Conservation (phyloP, 2,113 vertebrate species). For the Tachycineta bicolor region DNA sequence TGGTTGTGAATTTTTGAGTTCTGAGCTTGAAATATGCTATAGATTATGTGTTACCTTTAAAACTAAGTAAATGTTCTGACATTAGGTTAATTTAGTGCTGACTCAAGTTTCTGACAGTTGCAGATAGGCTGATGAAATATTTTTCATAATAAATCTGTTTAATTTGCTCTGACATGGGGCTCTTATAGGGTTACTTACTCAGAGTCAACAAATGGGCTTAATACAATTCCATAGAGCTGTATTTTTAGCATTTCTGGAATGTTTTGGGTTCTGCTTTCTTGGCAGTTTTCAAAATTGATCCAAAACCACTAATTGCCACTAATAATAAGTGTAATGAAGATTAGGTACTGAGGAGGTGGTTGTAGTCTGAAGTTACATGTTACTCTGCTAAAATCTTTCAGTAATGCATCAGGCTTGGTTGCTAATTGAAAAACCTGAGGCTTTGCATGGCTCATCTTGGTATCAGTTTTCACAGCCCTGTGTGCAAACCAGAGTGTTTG, state of each 20-base stretch:
- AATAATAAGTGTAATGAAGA: background rate
- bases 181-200: background rate
- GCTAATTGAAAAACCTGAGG: background rate
- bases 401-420: accelerated
- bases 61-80: background rate
- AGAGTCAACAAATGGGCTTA: background rate
- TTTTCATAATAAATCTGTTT: background rate
- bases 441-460: background rate
- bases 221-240: background rate
- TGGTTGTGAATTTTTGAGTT: background rate
- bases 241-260: background rate
- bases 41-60: background rate
- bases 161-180: background rate
- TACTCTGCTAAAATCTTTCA: background rate
- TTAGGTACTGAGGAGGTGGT: background rate
- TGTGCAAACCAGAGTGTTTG: background rate
- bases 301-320: background rate
- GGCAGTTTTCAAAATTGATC: background rate
- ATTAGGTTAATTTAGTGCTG: background rate
- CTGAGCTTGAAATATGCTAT: background rate
- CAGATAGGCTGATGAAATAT: background rate
- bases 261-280: background rate
- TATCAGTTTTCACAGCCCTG: background rate
- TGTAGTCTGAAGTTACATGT: background rate
- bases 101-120: background rate